These are phyloP conservation scores for Gallinago undulata DNA, from an alignment of 2,113 vertebrate species.

Conservation along the genomic window DNA sequence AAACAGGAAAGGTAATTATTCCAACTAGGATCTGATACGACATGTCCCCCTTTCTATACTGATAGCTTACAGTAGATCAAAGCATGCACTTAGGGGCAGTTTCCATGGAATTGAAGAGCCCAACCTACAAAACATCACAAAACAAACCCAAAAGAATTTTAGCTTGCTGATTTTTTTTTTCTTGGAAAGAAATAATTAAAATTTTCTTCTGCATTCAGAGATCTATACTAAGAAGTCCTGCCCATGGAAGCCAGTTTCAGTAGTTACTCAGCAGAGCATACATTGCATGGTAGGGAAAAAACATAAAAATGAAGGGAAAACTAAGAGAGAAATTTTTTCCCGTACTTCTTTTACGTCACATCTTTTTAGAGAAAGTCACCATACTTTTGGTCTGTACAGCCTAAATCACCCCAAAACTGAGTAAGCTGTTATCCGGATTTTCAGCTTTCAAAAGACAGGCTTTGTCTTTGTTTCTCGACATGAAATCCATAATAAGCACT, in stretches of 20 bases:
- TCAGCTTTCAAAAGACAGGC: background rate
- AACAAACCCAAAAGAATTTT: background rate
- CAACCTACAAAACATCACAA: background rate
- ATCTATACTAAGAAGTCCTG: background rate
- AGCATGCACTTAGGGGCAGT: background rate
- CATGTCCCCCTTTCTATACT: background rate
- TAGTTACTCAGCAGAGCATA: background rate
- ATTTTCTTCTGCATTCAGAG: background rate
- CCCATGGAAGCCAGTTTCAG: background rate
- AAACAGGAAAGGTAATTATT: background rate
- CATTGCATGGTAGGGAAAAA: background rate
- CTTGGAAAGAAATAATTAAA: background rate
- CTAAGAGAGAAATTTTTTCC: background rate
- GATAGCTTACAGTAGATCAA: background rate
- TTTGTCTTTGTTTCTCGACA: background rate
- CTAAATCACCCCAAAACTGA: background rate
- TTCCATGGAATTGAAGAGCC: background rate
- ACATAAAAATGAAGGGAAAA: background rate
- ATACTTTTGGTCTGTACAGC: background rate
- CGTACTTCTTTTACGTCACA: background rate
- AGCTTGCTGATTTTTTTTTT: accelerated
- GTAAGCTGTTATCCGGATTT: background rate
- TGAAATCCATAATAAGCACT: background rate
- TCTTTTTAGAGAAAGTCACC: background rate
- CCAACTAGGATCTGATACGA: background rate